A percentile compares a stretch with the other conserved stretches of the same genome.
Conservation (phyloP, 92 coral and sea anemone species). For the Phymanthus crucifer region DNA sequence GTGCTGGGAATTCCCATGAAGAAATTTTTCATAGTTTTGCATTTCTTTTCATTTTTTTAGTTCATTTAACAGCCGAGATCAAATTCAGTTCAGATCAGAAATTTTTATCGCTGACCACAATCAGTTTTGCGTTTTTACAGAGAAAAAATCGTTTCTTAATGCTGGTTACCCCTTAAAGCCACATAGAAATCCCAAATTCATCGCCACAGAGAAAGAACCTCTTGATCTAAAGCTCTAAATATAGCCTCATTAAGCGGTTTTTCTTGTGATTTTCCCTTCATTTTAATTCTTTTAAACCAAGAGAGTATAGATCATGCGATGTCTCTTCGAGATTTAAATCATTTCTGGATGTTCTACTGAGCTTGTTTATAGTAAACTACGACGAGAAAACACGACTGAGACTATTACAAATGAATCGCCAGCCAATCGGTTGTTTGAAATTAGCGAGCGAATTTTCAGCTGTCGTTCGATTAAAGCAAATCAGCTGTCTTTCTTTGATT, state of each 20-base stretch:
- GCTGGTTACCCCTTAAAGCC: slow-evolving; percentile 26
- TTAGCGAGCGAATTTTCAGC: slow-evolving; percentile 9
- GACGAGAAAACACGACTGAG: not conserved
- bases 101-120: slow-evolving; percentile 29
- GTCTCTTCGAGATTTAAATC: not conserved
- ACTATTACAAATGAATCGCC: not conserved
- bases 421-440: slow-evolving; percentile 2
- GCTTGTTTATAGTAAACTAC: slow-evolving; percentile 6
- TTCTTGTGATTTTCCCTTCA: not conserved
- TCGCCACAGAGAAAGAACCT: not conserved
- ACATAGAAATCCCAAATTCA: slow-evolving; percentile 7
- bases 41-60: not conserved
- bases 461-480: not conserved
- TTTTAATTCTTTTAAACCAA: slow-evolving; percentile 15
- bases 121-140: slow-evolving; percentile 18
- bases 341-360: not conserved
- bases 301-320: not conserved
- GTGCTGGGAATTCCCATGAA: not conserved
- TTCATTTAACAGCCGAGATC: not conserved
- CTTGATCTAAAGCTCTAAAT: slow-evolving; percentile 6
- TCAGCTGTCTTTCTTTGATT: slow-evolving; percentile 35
- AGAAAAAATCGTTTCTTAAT: slow-evolving; percentile 5
- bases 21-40: not conserved
- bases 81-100: not conserved
- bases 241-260: slow-evolving; percentile 9